Conservation (phyloP, 2,113 vertebrate genomes). For the Mola mola region DNA sequence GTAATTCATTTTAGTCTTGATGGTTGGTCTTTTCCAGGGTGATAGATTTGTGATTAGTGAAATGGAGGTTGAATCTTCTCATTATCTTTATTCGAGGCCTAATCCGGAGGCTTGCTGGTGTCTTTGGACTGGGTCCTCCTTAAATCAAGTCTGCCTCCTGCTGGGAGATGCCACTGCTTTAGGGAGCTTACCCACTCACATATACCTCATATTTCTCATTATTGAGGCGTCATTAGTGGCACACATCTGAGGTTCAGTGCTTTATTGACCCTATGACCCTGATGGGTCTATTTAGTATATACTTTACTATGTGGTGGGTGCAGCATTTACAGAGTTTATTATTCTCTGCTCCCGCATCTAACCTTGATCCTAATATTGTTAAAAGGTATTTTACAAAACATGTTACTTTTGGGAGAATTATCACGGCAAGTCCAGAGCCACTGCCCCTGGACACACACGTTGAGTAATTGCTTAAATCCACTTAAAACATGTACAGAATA, state of each 20-base stretch:
- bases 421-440: constrained; percentile 13
- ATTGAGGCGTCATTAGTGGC: constrained; percentile 63
- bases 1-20: constrained; percentile 59
- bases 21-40: constrained; percentile 57
- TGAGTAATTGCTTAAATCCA: constrained; percentile 61
- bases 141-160: constrained; percentile 55
- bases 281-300: background rate
- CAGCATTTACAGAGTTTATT: constrained; percentile 27
- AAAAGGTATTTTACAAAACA: constrained; percentile 31
- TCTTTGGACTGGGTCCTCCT: constrained; percentile 62
- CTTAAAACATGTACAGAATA: constrained; percentile 57
- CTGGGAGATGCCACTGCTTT: constrained; percentile 62
- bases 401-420: constrained; percentile 25
- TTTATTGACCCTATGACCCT: constrained; percentile 24
- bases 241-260: constrained; percentile 58
- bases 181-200: constrained; percentile 62
- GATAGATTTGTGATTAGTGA: constrained; percentile 67
- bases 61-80: constrained; percentile 63
- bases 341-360: background rate
- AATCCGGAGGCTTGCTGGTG: constrained; percentile 68
- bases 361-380: constrained; percentile 10
- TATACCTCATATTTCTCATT: constrained; percentile 38
- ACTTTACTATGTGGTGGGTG: constrained; percentile 13
- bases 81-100: constrained; percentile 74
- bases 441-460: constrained; percentile 8